Base-by-base conservation (phyloP, 2,888 invertebrate species). In the Margaritifera margaritifera region DNA sequence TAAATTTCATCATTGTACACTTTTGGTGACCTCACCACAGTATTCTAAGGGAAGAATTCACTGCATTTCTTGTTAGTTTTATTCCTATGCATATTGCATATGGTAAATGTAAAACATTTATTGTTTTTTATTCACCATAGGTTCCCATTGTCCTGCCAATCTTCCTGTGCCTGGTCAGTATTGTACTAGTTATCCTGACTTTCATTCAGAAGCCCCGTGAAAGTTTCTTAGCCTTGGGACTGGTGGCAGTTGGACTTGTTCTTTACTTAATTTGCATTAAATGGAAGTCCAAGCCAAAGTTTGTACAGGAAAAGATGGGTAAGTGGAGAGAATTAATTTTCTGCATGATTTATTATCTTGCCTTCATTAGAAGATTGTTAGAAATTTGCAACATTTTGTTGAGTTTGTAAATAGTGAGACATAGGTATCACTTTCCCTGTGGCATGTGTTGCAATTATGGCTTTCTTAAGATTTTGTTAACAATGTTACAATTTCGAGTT, bases 151-250 rank as follows among this genome's bases (percentile, higher is more conserved):
- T 92, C 4, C 90, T 97, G n/a, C 98, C 98, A 0, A 91, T 96
- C 52, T 89, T 94, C 66, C 97, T 96, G 91, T 93, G 97, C 83
- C 87, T 95, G 50, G 94, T 95, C 65, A 96, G 96, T 88, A 91
- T 94, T 27, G 95, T 96, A 89, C 92, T 98, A 67, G 94, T 98
- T n/a, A 92, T 94, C 64, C 93, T 95, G 72, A 97, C 98, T 0
- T 94, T 94, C 87, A 94, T 94, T 85, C 94, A 93, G 27, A 93
- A 94, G 64, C 96, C 96, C 0, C 90, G 91, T 79, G 96, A 96
- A 74, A 90, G 90, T 60, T 77, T 89, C 75, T 71, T 95, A n/a
- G 97, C 95, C 15, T 76, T 91, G 31, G 77, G 84, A 5, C 80
- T 91, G 15, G 87, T 91, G 31, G 89, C 95, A 4, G 91, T 92